Percentiles rank a stretch among this genome's conserved stretches.
These are phyloP conservation scores for Pteromalus puparum DNA, from an alignment of 1,140 invertebrate species.

Conservation along the genomic window DNA sequence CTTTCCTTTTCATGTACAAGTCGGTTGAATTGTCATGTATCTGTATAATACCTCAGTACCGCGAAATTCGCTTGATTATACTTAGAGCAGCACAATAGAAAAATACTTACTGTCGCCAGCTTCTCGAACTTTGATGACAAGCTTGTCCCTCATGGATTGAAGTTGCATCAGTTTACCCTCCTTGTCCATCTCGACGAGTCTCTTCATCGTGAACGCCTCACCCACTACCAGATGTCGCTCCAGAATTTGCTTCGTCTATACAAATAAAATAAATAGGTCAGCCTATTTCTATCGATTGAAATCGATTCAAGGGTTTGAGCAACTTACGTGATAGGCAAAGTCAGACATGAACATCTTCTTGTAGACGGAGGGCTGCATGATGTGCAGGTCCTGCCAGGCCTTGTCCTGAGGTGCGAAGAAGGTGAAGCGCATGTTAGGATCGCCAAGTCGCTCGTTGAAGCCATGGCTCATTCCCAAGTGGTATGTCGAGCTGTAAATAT, in stretches of 20 bases:
- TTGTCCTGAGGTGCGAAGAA: constrained; percentile 93
- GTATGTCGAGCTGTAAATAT: constrained; percentile 81
- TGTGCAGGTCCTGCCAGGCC: constrained; percentile 87
- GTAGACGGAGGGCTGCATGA: constrained; percentile 83
- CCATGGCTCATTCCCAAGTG: constrained; percentile 81
- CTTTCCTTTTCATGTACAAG: constrained; percentile 37
- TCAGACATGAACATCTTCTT: constrained; percentile 90
- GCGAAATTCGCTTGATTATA: not conserved
- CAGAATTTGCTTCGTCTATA: constrained; percentile 86
- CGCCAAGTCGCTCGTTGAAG: constrained; percentile 87
- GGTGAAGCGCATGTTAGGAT: constrained; percentile 88
- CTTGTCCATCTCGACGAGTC: constrained; percentile 81
- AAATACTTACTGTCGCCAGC: constrained; percentile 83
- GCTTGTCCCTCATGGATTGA: constrained; percentile 81
- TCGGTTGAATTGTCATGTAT: not conserved
- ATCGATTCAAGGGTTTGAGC: not conserved
- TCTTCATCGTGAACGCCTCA: constrained; percentile 85
- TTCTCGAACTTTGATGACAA: constrained; percentile 84
- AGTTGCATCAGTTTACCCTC: constrained; percentile 78
- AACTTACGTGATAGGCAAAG: constrained; percentile 87
- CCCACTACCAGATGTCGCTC: constrained; percentile 88
- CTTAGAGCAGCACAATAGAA: not conserved
- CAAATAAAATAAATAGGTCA: constrained; percentile 55
- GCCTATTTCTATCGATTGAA: not conserved
- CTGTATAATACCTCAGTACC: not conserved